Evolutionary conservation across 2,113 vertebrate species (phyloP).

Genomic region (Garra rufa): DNA sequence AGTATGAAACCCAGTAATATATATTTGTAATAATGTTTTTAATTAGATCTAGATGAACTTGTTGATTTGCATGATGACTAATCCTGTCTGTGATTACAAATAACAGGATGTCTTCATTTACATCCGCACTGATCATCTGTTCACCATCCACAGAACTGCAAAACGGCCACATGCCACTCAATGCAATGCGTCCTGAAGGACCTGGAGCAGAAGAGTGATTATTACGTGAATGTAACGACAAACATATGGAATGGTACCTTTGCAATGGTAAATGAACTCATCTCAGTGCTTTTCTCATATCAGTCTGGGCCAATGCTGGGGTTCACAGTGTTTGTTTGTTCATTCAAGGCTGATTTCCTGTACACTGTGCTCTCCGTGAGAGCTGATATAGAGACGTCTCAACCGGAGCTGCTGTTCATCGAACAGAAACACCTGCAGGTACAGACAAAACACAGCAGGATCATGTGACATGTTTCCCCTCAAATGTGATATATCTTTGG

Average conservation of each 20-base stretch:
- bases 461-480: background rate
- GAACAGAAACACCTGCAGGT: slow-evolving; percentile 78
- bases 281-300: background rate
- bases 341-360: slow-evolving; percentile 78
- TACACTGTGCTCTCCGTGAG: slow-evolving; percentile 72
- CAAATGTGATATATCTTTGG: no score
- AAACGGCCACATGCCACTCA: slow-evolving; percentile 70
- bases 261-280: slow-evolving; percentile 72
- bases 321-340: background rate
- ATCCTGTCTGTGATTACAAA: background rate
- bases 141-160: slow-evolving; percentile 76
- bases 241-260: slow-evolving; percentile 86
- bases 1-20: background rate
- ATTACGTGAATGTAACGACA: slow-evolving; percentile 79
- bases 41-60: background rate
- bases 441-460: slow-evolving; percentile 22
- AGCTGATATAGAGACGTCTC: slow-evolving; percentile 75
- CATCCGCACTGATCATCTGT: slow-evolving; percentile 16
- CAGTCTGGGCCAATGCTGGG: background rate
- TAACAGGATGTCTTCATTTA: slow-evolving; percentile 30
- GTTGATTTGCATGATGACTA: background rate
- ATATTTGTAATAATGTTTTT: background rate
- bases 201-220: slow-evolving; percentile 73
- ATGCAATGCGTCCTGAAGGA: slow-evolving; percentile 80
- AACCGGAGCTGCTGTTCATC: slow-evolving; percentile 79